These are phyloP conservation scores for Drosophila miranda DNA, from an alignment of 1,140 invertebrate genomes.

Conservation along the genomic window DNA sequence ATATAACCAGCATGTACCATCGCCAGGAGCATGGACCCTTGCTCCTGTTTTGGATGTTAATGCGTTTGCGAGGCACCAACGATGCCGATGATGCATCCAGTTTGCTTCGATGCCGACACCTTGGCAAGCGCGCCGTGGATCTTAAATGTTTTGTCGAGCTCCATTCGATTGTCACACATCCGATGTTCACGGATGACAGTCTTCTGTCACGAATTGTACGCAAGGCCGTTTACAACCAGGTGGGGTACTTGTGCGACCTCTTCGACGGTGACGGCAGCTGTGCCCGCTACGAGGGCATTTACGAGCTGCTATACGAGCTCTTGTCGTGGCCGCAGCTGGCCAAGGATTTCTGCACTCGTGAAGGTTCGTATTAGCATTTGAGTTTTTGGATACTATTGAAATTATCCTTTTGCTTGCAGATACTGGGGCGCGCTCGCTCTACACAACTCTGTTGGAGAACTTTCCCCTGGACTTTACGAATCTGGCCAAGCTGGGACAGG, in stretches of 20 bases:
- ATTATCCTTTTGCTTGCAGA: constrained; percentile 39
- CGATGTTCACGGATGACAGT: constrained; percentile 83
- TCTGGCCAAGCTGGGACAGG: constrained; percentile 84
- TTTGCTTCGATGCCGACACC: constrained; percentile 84
- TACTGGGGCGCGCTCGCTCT: constrained; percentile 84
- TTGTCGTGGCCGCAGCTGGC: constrained; percentile 84
- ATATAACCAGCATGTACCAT: constrained; percentile 73
- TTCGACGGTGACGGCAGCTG: constrained; percentile 86
- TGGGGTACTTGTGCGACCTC: constrained; percentile 85
- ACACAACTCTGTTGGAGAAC: constrained; percentile 85
- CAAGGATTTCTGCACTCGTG: constrained; percentile 85
- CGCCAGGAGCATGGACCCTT: constrained; percentile 85
- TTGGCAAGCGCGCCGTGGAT: constrained; percentile 86
- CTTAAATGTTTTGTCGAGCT: constrained; percentile 86
- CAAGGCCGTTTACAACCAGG: constrained; percentile 84
- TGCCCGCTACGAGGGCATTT: constrained; percentile 84
- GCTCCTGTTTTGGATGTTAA: constrained; percentile 87
- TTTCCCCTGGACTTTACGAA: constrained; percentile 87
- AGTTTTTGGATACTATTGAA: too few species aligned
- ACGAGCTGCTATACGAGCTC: constrained; percentile 85
- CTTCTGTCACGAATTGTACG: constrained; percentile 82
- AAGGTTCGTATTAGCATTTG: constrained; percentile 52
- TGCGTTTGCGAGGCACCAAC: constrained; percentile 82
- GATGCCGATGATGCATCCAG: constrained; percentile 83
- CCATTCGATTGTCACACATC: constrained; percentile 83